Evolutionary conservation across 2,888 invertebrate species (phyloP), one percentile per base, ranked within the genome.

Genomic region (Brachyopa scutellaris): DNA sequence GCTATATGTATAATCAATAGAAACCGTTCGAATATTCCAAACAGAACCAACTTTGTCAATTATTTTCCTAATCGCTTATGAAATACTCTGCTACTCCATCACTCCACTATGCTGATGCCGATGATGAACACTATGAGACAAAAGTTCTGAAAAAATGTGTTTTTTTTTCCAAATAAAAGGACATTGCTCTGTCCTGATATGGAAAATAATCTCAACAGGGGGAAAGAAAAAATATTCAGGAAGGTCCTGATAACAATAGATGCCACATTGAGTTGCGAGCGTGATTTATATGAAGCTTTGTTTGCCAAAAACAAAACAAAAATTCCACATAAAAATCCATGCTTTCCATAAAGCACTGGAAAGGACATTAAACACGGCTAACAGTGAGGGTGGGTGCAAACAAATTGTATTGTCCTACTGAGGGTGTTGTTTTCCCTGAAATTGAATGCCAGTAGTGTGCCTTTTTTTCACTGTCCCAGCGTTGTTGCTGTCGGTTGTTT

Each of bases 281-380:
- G 49, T 80, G 76, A 80, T 80, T 80, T 76, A 80, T 76, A 49
- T 49, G 29, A 31, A 62, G 33, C 49, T 62, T 61, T 57, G 47
- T 67, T 74, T 55, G 33, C 29, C 26, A 17, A 36, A 42, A 62
- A 67, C 45, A 26, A 51, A 38, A 57, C 1, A 6, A 38, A 40
- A 59, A 38, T 31, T 26, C 33, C 40, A 49, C 29, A 73, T 49
- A 79, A 62, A 57, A 69, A 51, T 51, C 38, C 57, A 51, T 33
- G 57, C 31, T 11, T 33, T 38, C 7, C 47, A 74, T 62, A 74
- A 69, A 62, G 49, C 55, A 62, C 57, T 57, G 62, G 57, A 62
- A 45, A 61, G 36, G 36, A 64, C 51, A 76, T 64, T 69, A 62
- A 80, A 69, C 45, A 80, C 57, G 62, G 45, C 55, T 55, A 62